These are phyloP conservation scores for Arremon aurantiirostris DNA, from an alignment of 2,797 vertebrate species.

Conservation along the genomic window DNA sequence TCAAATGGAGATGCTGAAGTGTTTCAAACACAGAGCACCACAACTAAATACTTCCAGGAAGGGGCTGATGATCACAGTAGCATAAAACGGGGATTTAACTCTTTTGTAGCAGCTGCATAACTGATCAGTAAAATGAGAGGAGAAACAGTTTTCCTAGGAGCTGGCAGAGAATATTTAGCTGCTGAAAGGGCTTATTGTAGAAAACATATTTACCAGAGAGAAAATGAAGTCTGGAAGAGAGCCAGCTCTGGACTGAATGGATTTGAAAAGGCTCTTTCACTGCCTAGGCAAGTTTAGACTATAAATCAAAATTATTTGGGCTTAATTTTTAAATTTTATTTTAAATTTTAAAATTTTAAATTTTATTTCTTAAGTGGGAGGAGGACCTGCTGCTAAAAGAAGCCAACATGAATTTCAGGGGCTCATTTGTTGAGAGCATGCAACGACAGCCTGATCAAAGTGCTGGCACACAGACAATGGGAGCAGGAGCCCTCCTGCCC, in stretches of 20 bases:
- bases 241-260: neutral
- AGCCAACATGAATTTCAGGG: neutral
- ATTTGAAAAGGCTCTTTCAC: slow-evolving; percentile 35
- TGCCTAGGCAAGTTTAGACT: neutral
- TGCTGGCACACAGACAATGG: neutral
- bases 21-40: neutral
- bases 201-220: neutral
- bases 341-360: neutral
- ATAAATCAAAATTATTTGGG: neutral
- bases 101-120: neutral
- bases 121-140: neutral
- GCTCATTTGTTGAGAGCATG: neutral
- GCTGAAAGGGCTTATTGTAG: neutral
- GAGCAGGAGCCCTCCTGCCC: neutral
- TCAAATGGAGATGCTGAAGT: neutral
- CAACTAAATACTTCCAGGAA: neutral
- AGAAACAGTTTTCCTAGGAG: neutral
- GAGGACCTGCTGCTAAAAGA: neutral
- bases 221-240: slow-evolving; percentile 29
- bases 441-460: neutral
- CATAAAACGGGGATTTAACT: slow-evolving; percentile 14
- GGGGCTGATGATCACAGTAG: neutral
- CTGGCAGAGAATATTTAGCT: neutral
- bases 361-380: neutral
- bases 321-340: neutral